These are phyloP conservation scores for Danio tinwini DNA, from an alignment of 2,797 vertebrate genomes.

Conservation along the genomic window DNA sequence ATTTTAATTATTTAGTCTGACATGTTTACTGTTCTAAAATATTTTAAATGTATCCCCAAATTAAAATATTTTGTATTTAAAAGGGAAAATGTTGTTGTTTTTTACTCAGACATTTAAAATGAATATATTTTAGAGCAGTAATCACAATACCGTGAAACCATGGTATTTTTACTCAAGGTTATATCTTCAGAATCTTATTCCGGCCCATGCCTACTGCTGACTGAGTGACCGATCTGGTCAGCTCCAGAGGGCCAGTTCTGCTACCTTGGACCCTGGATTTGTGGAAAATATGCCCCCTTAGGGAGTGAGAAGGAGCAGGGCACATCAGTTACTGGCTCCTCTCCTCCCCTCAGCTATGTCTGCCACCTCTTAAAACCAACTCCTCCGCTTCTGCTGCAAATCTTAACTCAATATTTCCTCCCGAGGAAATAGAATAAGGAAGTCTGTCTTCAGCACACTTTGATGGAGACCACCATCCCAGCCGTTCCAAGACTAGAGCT, in stretches of 20 bases:
- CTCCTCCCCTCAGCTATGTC: slow-evolving; percentile 22
- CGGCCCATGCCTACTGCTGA: too few relatives aligned
- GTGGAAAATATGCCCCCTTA: slow-evolving; percentile 20
- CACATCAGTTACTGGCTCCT: slow-evolving; percentile 34
- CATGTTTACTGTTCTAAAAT: too few relatives aligned
- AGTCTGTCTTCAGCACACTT: slow-evolving; percentile 71
- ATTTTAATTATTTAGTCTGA: too few relatives aligned
- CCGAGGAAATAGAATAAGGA: slow-evolving; percentile 77
- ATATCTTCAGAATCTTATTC: too few relatives aligned
- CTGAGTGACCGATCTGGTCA: slow-evolving; percentile 5
- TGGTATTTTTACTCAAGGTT: too few relatives aligned
- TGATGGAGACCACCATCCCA: slow-evolving; percentile 74
- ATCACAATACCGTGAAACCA: too few relatives aligned
- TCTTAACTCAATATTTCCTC: slow-evolving; percentile 75
- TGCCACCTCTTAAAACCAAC: slow-evolving; percentile 53
- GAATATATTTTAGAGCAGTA: too few relatives aligned
- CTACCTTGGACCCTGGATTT: slow-evolving; percentile 11
- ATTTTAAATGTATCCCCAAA: too few relatives aligned
- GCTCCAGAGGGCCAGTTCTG: slow-evolving; percentile 54
- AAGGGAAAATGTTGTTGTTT: too few relatives aligned
- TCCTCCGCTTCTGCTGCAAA: slow-evolving; percentile 64
- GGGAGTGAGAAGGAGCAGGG: slow-evolving; percentile 30
- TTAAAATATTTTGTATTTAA: too few relatives aligned
- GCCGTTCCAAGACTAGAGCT: slow-evolving; percentile 69
- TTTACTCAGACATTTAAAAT: too few relatives aligned